These are phyloP conservation scores for Dermatemys mawii DNA, from an alignment of 2,113 vertebrate genomes.

Conservation along the genomic window DNA sequence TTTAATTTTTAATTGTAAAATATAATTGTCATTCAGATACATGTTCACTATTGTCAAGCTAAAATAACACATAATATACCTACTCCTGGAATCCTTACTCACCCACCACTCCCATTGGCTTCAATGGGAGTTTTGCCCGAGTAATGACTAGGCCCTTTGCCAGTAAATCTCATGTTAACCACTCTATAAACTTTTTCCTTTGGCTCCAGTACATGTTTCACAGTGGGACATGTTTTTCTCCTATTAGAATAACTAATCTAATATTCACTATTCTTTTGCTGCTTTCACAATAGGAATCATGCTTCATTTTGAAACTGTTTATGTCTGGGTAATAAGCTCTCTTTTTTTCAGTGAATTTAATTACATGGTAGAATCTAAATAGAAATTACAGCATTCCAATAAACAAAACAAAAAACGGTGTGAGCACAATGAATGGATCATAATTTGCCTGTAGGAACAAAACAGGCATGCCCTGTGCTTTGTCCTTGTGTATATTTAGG, in stretches of 20 bases:
- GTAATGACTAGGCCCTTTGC: neutral
- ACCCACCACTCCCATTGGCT: neutral
- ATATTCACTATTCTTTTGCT: neutral
- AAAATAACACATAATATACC: neutral
- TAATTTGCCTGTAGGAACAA: slow-evolving; percentile 63
- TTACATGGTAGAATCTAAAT: neutral
- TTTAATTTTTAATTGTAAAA: neutral
- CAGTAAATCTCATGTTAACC: neutral
- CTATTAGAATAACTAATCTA: neutral
- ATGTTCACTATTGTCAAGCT: neutral
- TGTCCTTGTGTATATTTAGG: slow-evolving; percentile 65
- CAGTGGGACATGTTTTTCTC: neutral
- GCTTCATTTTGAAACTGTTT: neutral
- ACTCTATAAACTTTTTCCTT: neutral
- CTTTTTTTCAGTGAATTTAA: neutral
- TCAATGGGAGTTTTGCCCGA: neutral
- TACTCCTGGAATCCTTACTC: neutral
- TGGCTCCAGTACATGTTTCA: neutral
- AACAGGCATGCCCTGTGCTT: slow-evolving; percentile 57
- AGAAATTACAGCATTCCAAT: slow-evolving; percentile 23
- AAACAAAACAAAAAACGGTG: slow-evolving; percentile 14
- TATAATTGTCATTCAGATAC: neutral
- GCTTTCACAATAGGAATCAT: accelerated
- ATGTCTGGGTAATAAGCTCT: neutral
- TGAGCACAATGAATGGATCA: slow-evolving; percentile 37